Evolutionary conservation across 2,797 vertebrate species (phyloP), one percentile per base, ranked within the genome.

Genomic region (Macroramphosus scolopax): DNA sequence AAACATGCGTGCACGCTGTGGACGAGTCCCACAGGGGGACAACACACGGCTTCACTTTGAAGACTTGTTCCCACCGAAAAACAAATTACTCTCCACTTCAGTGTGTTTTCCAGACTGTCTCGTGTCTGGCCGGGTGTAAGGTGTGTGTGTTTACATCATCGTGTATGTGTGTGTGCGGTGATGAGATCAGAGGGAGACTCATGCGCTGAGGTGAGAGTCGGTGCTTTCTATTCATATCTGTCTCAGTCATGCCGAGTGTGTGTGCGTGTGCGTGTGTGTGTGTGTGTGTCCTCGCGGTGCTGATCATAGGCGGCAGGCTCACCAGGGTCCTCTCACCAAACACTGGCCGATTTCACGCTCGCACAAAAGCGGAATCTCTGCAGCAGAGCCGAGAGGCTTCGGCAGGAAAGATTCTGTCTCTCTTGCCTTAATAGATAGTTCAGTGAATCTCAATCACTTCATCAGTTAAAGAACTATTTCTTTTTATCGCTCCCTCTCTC

Each of bases 281-380:
- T 53, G 51, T 74, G 64, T 70, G 68, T 60, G 69, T 72, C 42
- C 39, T 3, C 1, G 42, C 38, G 17, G 63, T 6, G 6, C 33
- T 51, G 72, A 79, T 79, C 75, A 77, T 1, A 83, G 75, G 60
- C 60, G 42, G 69, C 50, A 14, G 54, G 42, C 73, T 70, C 65
- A 69, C 55, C 76, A 52, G 63, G 80, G 53, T 38, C 76, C 67
- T 65, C 43, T 80, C 39, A 44, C 62, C 70, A 68, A 83, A 75
- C 57, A 62, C 66, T 55, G 71, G 58, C 26, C 17, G 43, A 82
- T 85, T 82, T 86, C 69, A 75, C 63, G 49, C 64, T 70, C 12
- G 12, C 72, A 82, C 67, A 76, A 72, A 42, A 58, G 64, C 46
- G 1, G 30, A 52, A 45, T 54, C 43, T 59, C 51, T 20, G 46